Conservation (phyloP, 2,888 invertebrate species). For the Lasius fuliginosus region DNA sequence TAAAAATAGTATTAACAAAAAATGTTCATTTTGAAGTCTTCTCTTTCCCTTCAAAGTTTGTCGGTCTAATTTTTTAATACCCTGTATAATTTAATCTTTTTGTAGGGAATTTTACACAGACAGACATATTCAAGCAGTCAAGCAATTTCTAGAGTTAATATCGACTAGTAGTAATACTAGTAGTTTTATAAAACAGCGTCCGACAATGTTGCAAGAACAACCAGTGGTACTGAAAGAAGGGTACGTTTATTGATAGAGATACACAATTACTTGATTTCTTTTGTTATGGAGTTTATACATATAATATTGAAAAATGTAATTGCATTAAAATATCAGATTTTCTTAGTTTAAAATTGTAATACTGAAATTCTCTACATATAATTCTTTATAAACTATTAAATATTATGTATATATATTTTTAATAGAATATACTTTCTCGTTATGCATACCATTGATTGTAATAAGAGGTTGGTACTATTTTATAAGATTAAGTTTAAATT, state of each 20-base stretch:
- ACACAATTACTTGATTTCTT: not conserved
- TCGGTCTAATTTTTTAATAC: no score
- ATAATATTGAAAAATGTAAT: not conserved
- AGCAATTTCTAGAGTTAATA: slow-evolving; percentile 96
- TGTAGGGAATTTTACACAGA: slow-evolving; percentile 94
- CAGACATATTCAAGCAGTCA: slow-evolving; percentile 92
- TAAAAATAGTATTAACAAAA: no score
- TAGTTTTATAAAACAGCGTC: slow-evolving; percentile 79
- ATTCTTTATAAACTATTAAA: slow-evolving; percentile 57
- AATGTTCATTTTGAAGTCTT: no score
- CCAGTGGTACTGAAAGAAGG: slow-evolving; percentile 97
- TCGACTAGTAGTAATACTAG: slow-evolving; percentile 90
- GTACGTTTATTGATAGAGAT: slow-evolving; percentile 88
- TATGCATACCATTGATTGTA: slow-evolving; percentile 83
- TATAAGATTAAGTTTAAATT: slow-evolving; percentile 21
- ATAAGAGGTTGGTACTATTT: slow-evolving; percentile 83
- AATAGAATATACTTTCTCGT: slow-evolving; percentile 84
- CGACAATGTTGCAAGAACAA: slow-evolving; percentile 87
- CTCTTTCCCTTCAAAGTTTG: no score
- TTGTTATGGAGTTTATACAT: not conserved
- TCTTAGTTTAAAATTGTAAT: slow-evolving; percentile 30
- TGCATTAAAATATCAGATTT: slow-evolving; percentile 16
- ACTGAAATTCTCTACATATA: slow-evolving; percentile 26
- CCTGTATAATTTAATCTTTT: slow-evolving; percentile 80
- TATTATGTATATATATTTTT: slow-evolving; percentile 69